Percentiles rank a stretch among this genome's conserved stretches.
Evolutionary conservation across 2,113 vertebrate species (phyloP).

Genomic region (Suricata suricatta): DNA sequence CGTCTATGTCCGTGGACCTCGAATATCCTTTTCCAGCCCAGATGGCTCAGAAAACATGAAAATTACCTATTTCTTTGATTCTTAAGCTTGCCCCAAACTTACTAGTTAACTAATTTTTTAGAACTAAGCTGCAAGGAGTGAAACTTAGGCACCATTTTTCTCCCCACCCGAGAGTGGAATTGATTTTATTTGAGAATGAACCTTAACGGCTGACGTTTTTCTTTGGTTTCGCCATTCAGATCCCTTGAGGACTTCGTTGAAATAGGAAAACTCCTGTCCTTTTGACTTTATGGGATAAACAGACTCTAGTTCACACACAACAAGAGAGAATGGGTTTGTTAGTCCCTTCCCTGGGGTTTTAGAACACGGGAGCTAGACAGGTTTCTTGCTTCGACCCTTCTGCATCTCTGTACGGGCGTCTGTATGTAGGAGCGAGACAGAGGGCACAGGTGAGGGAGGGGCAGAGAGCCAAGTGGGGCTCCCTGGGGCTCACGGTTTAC

Average conservation of each 20-base stretch:
- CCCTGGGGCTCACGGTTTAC: too few relatives aligned
- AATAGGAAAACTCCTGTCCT: background rate
- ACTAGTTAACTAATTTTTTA: background rate
- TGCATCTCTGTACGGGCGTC: background rate
- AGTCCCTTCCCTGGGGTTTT: constrained; percentile 8
- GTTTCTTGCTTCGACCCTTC: constrained; percentile 30
- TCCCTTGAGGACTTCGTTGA: background rate
- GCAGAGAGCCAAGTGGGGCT: too few relatives aligned
- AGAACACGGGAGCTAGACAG: background rate
- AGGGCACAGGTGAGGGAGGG: too few relatives aligned
- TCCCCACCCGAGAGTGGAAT: background rate
- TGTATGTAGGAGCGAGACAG: too few relatives aligned
- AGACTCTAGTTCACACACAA: background rate
- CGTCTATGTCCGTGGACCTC: background rate
- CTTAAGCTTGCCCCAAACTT: background rate
- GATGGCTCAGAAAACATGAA: background rate
- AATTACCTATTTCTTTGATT: constrained; percentile 30
- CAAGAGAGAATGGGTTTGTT: background rate
- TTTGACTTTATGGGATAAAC: constrained; percentile 28
- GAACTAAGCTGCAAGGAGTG: background rate
- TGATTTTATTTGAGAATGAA: constrained; percentile 22
- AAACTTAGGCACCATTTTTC: constrained; percentile 2
- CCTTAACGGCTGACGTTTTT: background rate
- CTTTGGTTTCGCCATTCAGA: background rate
- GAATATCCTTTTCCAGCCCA: background rate